Percentiles rank a stretch among this genome's conserved stretches.
These are phyloP conservation scores for Eurytoma adleriae DNA, from an alignment of 2,888 invertebrate species.

Conservation along the genomic window DNA sequence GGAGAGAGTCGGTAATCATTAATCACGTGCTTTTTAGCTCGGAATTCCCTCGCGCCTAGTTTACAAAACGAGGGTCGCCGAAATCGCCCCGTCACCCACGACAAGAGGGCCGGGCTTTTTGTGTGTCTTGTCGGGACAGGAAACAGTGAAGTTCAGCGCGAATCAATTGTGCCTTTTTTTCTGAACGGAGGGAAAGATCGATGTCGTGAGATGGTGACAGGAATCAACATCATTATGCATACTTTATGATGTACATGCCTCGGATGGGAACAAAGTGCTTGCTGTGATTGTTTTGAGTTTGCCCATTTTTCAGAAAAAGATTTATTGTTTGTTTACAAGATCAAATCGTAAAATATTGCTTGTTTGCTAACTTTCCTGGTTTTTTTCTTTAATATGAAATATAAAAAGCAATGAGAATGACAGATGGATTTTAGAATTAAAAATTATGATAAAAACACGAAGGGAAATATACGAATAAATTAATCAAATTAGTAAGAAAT, in stretches of 20 bases:
- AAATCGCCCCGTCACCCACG: constrained; percentile 72
- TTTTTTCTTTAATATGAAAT: too few relatives aligned
- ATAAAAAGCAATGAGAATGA: too few relatives aligned
- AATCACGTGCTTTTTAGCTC: constrained; percentile 74
- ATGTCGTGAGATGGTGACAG: constrained; percentile 24
- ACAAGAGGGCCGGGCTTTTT: constrained; percentile 63
- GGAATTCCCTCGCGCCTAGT: constrained; percentile 74
- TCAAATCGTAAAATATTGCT: too few relatives aligned
- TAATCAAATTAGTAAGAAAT: too few relatives aligned
- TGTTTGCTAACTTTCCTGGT: too few relatives aligned
- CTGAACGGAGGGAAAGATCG: neutral
- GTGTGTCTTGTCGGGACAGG: constrained; percentile 17
- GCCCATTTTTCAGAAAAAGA: too few relatives aligned
- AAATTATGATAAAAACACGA: too few relatives aligned
- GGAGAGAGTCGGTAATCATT: constrained; percentile 67
- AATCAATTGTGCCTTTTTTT: constrained; percentile 47
- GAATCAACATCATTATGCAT: constrained; percentile 20
- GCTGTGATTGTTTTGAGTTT: too few relatives aligned
- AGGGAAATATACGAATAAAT: too few relatives aligned
- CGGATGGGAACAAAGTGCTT: neutral
- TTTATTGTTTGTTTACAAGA: too few relatives aligned
- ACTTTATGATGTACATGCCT: neutral
- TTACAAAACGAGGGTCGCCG: constrained; percentile 72
- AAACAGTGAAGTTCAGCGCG: constrained; percentile 27
- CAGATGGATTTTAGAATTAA: too few relatives aligned